Base-by-base conservation (phyloP, 1,140 invertebrate genomes). In the Monomorium pharaonis region DNA sequence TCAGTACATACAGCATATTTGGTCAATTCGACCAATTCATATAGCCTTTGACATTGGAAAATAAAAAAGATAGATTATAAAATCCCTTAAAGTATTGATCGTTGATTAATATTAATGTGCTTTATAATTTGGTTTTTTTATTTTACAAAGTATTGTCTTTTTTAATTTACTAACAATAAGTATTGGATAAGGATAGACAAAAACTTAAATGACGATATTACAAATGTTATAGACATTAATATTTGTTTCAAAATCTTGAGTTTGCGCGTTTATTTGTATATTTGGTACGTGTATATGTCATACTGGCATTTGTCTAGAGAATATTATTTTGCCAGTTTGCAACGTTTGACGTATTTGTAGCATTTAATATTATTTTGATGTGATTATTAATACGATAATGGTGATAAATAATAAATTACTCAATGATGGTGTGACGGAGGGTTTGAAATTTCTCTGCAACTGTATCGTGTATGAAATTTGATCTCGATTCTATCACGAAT, bases 321-420 rank as follows among this genome's bases (percentile, higher is more conserved):
- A 56, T 72, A 81, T 70, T 56, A 58, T 58, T 58, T 27, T 27
- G 37, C 37, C 44, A 80, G 27, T 51, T 80, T 42, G 30, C 47
- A 83, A 58, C 2, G 6, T 60, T 83, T 58, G 33, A 47, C 49
- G 14, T 69, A 65, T 33, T 51, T 67, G 30, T 67, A 67, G 27
- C 12, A 72, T 81, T 70, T 56, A 54, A 72, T 72, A 70, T 72
- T 81, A 81, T 44, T 56, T 44, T 10, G 24, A 70, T 21, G 2
- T 80, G n/a, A 72, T 83, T n/a, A 72, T 72, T 74, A 83, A 49
- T 74, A 30, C 9, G 42, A 56, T 70, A 81, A 81, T 60, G 24
- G 14, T 27, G 44, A 44, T 72, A 58, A 83, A 74, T 83, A 74
- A 83, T 83, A 58, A 72, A 72, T 72, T 72, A 72, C 3, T 70